A percentile compares a stretch with the other conserved stretches of the same genome.
phyloP scores from a whole-genome alignment of 2,888 invertebrate species.

The Caenorhabditis plicata region DNA sequence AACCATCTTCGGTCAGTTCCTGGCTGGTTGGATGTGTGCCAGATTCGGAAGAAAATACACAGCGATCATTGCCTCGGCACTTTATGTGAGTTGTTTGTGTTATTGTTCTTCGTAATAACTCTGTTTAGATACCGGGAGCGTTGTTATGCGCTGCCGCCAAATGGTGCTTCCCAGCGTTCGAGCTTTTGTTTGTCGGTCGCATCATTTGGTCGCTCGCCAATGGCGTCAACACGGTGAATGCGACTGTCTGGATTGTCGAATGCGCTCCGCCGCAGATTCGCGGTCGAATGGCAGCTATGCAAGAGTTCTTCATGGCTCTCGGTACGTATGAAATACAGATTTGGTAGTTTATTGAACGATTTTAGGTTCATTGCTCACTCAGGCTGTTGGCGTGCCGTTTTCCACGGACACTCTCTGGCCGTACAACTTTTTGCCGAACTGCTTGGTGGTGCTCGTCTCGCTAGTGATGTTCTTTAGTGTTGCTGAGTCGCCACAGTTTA shows the following conservation, averaged over 20 bases:
- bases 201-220: constrained; percentile 53
- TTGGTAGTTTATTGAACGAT: too few species aligned
- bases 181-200: constrained; percentile 47
- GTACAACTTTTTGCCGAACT: constrained; percentile 38
- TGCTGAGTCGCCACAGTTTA: constrained; percentile 39
- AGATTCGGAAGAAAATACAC: constrained; percentile 40
- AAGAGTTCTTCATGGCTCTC: constrained; percentile 53
- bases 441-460: constrained; percentile 25
- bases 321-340: too few species aligned
- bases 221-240: constrained; percentile 49
- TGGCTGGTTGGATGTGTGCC: constrained; percentile 46
- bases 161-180: constrained; percentile 42
- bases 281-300: constrained; percentile 51
- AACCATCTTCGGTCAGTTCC: constrained; percentile 52
- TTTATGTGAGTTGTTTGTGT: constrained; percentile 26
- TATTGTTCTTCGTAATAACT: neutral
- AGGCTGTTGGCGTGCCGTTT: constrained; percentile 43
- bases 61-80: constrained; percentile 35
- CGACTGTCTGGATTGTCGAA: constrained; percentile 56
- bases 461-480: constrained; percentile 36
- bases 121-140: constrained; percentile 37
- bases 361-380: constrained; percentile 40
- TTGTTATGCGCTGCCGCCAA: constrained; percentile 40
- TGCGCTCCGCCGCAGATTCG: constrained; percentile 46
- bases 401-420: constrained; percentile 45